A percentile compares a stretch with the other conserved stretches of the same genome.
phyloP scores from a whole-genome alignment of 2,113 vertebrate species.

The Myiopsitta monachus region DNA sequence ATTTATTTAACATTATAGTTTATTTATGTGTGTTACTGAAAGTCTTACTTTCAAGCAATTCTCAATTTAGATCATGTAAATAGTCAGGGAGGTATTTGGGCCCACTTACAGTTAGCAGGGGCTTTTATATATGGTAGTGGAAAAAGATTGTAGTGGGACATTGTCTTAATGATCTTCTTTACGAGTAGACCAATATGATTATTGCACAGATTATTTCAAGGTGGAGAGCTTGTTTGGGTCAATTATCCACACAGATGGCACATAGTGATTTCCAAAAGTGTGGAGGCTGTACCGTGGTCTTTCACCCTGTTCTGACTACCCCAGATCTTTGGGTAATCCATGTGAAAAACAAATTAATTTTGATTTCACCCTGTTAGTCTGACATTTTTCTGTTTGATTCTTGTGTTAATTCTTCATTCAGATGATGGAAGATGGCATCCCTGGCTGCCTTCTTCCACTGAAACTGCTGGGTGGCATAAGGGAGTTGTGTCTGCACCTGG shows the following conservation, averaged over 20 bases:
- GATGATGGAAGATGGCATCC: not conserved
- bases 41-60: not conserved
- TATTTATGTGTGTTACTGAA: not conserved
- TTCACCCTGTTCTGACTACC: not conserved
- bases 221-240: accelerated
- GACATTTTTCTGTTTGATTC: not conserved
- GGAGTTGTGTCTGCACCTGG: not conserved
- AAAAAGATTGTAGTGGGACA: not conserved
- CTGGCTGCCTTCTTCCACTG: not conserved
- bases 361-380: not conserved
- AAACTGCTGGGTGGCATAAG: not conserved
- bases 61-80: not conserved
- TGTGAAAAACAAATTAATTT: not conserved
- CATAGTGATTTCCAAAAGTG: not conserved
- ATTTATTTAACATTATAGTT: not conserved
- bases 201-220: not conserved
- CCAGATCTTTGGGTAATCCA: not conserved
- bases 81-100: not conserved
- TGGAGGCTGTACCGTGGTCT: not conserved
- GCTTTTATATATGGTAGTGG: not conserved
- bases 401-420: not conserved
- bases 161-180: not conserved
- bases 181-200: not conserved
- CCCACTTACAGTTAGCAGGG: not conserved
- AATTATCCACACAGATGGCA: not conserved